A percentile compares a stretch with the other conserved stretches of the same genome.
phyloP scores from a whole-genome alignment of 2,113 vertebrate genomes.

The Anarhynchus alexandrinus region DNA sequence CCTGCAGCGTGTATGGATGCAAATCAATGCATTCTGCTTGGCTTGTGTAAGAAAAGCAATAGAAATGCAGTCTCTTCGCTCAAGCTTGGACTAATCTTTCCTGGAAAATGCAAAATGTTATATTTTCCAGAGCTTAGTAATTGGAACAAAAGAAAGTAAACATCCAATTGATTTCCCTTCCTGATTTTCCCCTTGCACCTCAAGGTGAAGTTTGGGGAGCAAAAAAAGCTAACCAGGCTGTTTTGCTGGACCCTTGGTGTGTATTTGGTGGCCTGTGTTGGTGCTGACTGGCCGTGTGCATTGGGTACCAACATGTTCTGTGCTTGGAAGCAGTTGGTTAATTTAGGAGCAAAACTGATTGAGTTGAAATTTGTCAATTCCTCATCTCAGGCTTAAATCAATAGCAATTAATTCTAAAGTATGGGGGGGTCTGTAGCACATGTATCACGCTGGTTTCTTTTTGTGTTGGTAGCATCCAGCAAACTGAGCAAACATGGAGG shows the following conservation, averaged over 20 bases:
- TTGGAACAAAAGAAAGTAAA: background rate
- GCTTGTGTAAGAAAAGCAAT: background rate
- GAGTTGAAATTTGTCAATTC: conserved; percentile 8
- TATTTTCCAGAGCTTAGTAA: background rate
- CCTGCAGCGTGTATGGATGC: background rate
- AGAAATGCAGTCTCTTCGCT: background rate
- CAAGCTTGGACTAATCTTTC: background rate
- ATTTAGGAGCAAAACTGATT: background rate
- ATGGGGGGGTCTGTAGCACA: background rate
- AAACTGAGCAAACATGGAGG: background rate
- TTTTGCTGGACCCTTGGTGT: background rate
- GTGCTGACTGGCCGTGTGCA: background rate
- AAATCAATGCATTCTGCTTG: background rate
- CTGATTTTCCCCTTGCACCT: background rate
- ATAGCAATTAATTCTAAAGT: conserved; percentile 44
- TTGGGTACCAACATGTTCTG: background rate
- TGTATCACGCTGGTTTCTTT: background rate
- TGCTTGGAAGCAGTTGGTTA: background rate
- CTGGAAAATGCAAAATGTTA: background rate
- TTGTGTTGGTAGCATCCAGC: background rate
- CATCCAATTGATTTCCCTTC: background rate
- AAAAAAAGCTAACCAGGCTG: background rate
- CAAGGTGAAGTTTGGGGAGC: background rate
- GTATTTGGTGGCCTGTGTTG: background rate
- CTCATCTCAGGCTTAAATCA: conserved; percentile 40